phyloP scores from a whole-genome alignment of 1,140 invertebrate species.

The Drosophila jambulina region DNA sequence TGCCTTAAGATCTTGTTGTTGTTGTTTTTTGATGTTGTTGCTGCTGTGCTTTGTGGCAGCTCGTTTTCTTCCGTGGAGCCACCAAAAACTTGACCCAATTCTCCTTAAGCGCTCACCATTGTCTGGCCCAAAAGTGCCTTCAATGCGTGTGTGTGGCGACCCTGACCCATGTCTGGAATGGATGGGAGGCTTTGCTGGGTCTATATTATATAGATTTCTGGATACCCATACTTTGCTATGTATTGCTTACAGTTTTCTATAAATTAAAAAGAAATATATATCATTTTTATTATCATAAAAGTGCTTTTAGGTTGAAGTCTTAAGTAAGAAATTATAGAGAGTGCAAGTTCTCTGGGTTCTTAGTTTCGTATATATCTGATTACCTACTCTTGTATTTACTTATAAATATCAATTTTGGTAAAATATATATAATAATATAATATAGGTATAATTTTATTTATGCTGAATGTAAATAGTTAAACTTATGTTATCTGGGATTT shows the following conservation, averaged over 20 bases:
- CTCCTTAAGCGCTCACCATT: slow-evolving; percentile 26
- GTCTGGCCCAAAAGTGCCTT: slow-evolving; percentile 21
- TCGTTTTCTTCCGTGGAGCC: slow-evolving; percentile 32
- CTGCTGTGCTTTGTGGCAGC: slow-evolving; percentile 8
- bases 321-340: too few species aligned
- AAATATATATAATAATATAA: too few species aligned
- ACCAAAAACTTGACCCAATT: slow-evolving; percentile 49
- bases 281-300: neutral
- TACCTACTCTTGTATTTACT: neutral
- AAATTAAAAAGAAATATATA: neutral
- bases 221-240: neutral
- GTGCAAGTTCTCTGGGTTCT: neutral
- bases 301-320: too few species aligned
- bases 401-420: neutral
- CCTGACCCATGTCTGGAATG: slow-evolving; percentile 33
- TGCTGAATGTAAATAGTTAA: fast-evolving
- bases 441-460: neutral
- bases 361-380: neutral
- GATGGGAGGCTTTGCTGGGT: neutral
- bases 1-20: slow-evolving; percentile 12
- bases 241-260: neutral
- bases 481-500: neutral
- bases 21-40: slow-evolving; percentile 6
- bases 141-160: slow-evolving; percentile 7
- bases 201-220: neutral